Evolutionary conservation across 2,797 vertebrate species (phyloP).

Genomic region (Lacerta viridis): DNA sequence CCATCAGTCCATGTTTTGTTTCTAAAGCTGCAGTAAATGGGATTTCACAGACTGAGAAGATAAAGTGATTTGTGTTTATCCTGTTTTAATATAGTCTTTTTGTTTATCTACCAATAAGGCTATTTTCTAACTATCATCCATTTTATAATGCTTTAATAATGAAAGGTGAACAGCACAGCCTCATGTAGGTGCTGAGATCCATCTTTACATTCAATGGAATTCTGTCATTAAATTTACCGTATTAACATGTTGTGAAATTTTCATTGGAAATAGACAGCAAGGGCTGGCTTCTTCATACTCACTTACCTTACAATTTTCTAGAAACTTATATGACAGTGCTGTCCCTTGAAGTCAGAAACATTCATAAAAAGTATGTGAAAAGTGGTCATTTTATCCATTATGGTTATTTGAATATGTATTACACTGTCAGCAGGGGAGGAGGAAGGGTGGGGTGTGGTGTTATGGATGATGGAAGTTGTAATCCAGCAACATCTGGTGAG

Average conservation of each 20-base stretch:
- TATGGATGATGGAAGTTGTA: too few species aligned
- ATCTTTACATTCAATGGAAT: not conserved
- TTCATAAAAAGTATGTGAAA: not conserved
- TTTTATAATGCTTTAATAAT: not conserved
- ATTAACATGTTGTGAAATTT: not conserved
- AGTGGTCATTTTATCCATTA: not conserved
- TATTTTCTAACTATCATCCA: not conserved
- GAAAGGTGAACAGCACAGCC: not conserved
- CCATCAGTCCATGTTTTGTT: not conserved
- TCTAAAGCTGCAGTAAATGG: too few species aligned
- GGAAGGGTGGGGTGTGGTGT: too few species aligned
- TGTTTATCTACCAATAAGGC: not conserved
- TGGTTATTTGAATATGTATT: not conserved
- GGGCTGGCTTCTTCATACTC: constrained; percentile 22
- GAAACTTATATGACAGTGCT: not conserved
- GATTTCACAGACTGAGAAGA: too few species aligned
- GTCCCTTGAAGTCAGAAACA: not conserved
- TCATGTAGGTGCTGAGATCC: not conserved
- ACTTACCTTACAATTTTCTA: constrained; percentile 23
- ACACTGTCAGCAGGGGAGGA: too few species aligned
- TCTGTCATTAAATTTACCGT: constrained; percentile 19
- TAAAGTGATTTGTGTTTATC: too few species aligned
- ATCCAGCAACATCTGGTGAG: too few species aligned
- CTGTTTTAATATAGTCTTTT: not conserved
- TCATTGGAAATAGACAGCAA: not conserved